Evolutionary conservation across 2,888 invertebrate species (phyloP), one percentile per base, ranked within the genome.

Genomic region (Arrhopalites spinosus): DNA sequence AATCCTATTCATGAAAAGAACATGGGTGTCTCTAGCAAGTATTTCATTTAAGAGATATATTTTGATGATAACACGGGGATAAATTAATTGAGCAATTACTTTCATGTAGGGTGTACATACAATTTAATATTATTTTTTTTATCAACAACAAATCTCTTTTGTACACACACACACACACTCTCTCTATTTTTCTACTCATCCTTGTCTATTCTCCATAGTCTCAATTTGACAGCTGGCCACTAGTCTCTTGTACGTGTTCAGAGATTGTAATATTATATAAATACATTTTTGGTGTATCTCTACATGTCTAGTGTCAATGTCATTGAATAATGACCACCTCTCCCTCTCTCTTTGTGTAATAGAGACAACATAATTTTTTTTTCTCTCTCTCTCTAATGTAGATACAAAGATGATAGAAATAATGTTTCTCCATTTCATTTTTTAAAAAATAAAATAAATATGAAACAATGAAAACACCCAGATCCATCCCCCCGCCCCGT

Each of bases 71-170:
- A 36, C 36, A 59, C 13, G 23, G 45, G 25, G 43, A 45, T 67
- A 67, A 67, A 67, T 67, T 67, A 71, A 71, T 71, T 59, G 59
- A 71, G 71, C 36, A 71, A 71, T 59, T 71, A 71, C 68, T 3
- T 27, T 2, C 7, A 17, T 45, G 50, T 36, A 29, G 30, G 67
- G 27, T 66, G 43, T 43, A 17, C 36, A 36, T 11, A 50, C 59
- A 59, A 25, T 25, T 20, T 59, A 27, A 27, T 27, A 68, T 23
- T 45, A 23, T 43, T 30, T 29, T 43, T 66, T 11, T 43, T 68
- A 68, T 68, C 68, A 36, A 29, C 25, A 1, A 20, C 1, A 50
- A 68, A 68, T 68, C 47, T 68, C 25, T 47, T 25, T 11, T 29
- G 47, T 68, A 50, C 36, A 68, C 68, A 68, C 43, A 59, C 15